phyloP scores from a whole-genome alignment of 2,797 vertebrate genomes.

The Hapalemur alaotrensis region DNA sequence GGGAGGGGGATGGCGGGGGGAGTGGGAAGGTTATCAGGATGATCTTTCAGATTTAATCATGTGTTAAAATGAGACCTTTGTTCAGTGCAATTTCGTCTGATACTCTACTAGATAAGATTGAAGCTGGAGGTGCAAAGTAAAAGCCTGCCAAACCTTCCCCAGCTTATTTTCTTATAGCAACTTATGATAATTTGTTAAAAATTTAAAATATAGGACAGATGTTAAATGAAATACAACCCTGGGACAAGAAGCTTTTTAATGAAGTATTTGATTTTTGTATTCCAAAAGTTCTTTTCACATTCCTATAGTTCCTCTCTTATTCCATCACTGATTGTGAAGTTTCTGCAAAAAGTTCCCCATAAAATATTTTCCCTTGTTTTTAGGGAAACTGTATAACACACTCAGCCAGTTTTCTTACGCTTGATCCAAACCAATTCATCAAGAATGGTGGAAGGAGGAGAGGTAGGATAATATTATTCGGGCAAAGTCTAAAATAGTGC shows the following conservation, averaged over 20 bases:
- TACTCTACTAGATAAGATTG: background rate
- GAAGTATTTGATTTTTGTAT: background rate
- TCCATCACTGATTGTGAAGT: background rate
- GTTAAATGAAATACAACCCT: background rate
- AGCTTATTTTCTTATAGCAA: background rate
- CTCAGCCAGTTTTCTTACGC: background rate
- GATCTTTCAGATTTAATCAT: background rate
- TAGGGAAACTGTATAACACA: background rate
- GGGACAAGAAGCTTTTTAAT: background rate
- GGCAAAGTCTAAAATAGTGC: background rate
- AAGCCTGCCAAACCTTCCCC: background rate
- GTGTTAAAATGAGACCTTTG: background rate
- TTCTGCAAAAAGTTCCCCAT: background rate
- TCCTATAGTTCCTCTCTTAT: background rate
- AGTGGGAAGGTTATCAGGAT: no score
- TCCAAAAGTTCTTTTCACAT: background rate
- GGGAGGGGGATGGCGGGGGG: no score
- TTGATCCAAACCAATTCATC: background rate
- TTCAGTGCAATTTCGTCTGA: background rate
- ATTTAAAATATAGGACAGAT: background rate
- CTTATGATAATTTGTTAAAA: background rate
- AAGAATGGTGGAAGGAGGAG: background rate
- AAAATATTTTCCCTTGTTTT: background rate
- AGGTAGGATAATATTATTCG: background rate
- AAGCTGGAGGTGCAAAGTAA: background rate